Evolutionary conservation across 2,888 invertebrate genomes (phyloP), one percentile per base, ranked within the genome.

Genomic region (Pharmacophagus antenor): DNA sequence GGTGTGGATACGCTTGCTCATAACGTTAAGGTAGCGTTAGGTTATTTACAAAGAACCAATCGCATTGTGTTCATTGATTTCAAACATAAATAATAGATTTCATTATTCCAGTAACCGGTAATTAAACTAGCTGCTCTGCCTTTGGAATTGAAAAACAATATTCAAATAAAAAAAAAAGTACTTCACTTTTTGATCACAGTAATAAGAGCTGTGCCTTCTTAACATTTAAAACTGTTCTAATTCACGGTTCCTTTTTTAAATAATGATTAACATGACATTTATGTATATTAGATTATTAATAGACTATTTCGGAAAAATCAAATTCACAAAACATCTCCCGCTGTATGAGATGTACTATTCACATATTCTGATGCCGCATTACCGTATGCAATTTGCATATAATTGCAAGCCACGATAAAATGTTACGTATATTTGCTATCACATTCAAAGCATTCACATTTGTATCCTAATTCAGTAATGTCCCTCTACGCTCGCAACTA

Each of bases 401-500:
- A 56, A 61, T 55, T 56, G 42, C 31, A 21, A 48, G 21, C 27
- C 37, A 25, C 60, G 60, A 61, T 61, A 64, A 62, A 62, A 61
- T 51, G 56, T 56, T 61, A 56, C 56, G 56, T 41, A 47, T 60
- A 47, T 54, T 55, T 41, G 61, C 58, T 61, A 63, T 63, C 61
- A 57, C 58, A 61, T 58, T 22, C 56, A 44, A 20, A 52, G 62
- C 67, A 66, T 70, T 67, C 68, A 68, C 68, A 70, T 70, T 69
- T 65, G 70, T 70, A 69, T 75, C 74, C 71, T 67, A 76, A 76
- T 75, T 79, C 76, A 73, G 74, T 79, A 82, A 79, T 80, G 77
- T 71, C 68, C 61, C 51, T 70, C 62, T 60, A 61, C 70, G 68
- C 68, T 76, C 82, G 79, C 85, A 85, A 85, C 84, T 80, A 81